A percentile compares a stretch with the other conserved stretches of the same genome.
Evolutionary conservation across 2,113 vertebrate genomes (phyloP).

Genomic region (Alethe castanea): DNA sequence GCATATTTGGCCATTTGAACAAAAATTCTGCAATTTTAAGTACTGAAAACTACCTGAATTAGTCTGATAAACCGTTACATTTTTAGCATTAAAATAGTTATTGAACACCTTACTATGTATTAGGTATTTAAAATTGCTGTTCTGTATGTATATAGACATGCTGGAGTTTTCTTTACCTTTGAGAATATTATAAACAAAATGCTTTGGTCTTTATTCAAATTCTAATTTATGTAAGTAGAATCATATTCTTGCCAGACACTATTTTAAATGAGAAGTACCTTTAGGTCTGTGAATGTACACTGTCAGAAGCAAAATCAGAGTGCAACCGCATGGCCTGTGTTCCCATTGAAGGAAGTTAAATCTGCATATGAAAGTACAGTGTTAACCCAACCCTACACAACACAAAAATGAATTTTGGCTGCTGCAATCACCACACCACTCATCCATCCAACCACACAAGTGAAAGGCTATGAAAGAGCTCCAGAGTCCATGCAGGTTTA

Average conservation of each 20-base stretch:
- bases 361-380: neutral
- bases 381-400: neutral
- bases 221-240: neutral
- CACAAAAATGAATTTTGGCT: neutral
- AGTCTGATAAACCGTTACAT: neutral
- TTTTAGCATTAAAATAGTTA: neutral
- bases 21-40: neutral
- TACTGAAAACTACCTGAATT: neutral
- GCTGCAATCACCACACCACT: neutral
- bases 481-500: neutral
- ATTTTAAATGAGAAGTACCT: neutral
- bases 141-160: neutral
- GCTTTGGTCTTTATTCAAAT: neutral
- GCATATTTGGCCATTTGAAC: neutral
- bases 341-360: neutral
- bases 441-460: neutral
- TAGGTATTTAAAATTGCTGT: neutral
- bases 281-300: neutral
- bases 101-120: neutral
- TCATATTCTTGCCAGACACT: neutral
- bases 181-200: neutral
- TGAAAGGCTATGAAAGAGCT: neutral
- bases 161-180: neutral
- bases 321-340: neutral
- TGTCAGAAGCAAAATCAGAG: neutral